phyloP scores from a whole-genome alignment of 2,113 vertebrate species.

The Polypterus bichir region DNA sequence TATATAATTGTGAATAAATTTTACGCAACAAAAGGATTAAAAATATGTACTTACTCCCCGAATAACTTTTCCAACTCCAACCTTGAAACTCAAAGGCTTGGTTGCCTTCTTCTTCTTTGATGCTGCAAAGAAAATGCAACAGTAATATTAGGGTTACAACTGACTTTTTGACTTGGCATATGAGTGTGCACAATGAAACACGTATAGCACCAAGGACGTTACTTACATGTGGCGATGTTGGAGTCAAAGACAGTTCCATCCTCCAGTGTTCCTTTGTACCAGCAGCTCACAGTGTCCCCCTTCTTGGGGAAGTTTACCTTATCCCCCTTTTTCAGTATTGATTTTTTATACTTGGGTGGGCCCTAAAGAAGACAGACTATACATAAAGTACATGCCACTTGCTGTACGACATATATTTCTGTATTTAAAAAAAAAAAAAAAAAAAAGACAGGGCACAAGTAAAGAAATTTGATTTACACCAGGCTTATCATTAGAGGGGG shows the following conservation, averaged over 20 bases:
- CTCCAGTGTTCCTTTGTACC: constrained; percentile 83
- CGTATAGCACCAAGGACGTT: not conserved
- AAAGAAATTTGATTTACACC: too few species aligned
- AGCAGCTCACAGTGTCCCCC: constrained; percentile 85
- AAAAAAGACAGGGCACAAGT: not conserved
- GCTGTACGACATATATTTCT: not conserved
- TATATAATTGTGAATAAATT: too few species aligned
- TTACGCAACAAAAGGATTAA: too few species aligned
- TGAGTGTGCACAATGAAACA: too few species aligned
- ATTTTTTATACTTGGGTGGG: constrained; percentile 78
- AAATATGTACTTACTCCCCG: constrained; percentile 63
- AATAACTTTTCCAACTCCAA: constrained; percentile 85
- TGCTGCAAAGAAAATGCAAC: constrained; percentile 38
- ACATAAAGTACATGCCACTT: too few species aligned
- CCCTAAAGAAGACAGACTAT: constrained; percentile 42
- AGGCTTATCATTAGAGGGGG: too few species aligned
- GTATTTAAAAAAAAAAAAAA: constrained; percentile 1
- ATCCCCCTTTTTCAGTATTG: constrained; percentile 82
- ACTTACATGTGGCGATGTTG: constrained; percentile 74
- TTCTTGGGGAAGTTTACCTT: constrained; percentile 90
- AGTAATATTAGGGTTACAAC: too few species aligned
- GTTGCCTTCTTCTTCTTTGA: constrained; percentile 86
- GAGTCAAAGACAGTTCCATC: constrained; percentile 93
- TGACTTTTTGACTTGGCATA: too few species aligned
- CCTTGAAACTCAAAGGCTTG: constrained; percentile 88